phyloP scores from a whole-genome alignment of 2,113 vertebrate species.

The Lampris incognitus region DNA sequence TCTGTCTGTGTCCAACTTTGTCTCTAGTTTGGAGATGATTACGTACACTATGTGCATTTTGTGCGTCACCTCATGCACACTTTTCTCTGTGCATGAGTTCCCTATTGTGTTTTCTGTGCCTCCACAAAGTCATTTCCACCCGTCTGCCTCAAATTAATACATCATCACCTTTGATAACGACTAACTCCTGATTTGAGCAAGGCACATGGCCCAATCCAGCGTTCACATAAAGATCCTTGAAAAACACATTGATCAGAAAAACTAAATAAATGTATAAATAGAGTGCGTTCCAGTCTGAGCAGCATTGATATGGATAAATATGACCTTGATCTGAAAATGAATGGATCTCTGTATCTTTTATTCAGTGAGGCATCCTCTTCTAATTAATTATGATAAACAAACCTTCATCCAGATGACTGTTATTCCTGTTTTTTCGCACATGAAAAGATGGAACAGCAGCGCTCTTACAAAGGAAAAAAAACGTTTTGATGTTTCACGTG shows the following conservation, averaged over 20 bases:
- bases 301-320: conserved; percentile 27
- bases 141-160: conserved; percentile 3
- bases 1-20: background rate
- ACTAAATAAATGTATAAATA: conserved; percentile 11
- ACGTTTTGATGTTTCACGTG: conserved; percentile 40
- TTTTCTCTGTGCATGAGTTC: background rate
- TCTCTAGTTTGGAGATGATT: background rate
- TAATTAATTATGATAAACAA: conserved; percentile 42
- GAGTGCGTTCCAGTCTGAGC: conserved; percentile 11
- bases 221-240: conserved; percentile 21
- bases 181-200: conserved; percentile 24
- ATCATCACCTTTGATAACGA: conserved; percentile 20
- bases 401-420: conserved; percentile 33
- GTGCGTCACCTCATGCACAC: background rate
- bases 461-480: conserved; percentile 23
- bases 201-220: conserved; percentile 10
- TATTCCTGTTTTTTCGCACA: conserved; percentile 9
- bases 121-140: background rate
- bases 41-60: background rate
- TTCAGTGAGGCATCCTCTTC: conserved; percentile 12
- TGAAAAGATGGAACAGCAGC: conserved; percentile 16
- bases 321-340: conserved; percentile 41
- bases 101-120: conserved; percentile 3
- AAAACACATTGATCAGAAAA: conserved; percentile 30
- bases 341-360: conserved; percentile 2